A percentile compares a stretch with the other conserved stretches of the same genome.
Conservation (phyloP, 2,888 invertebrate species). For the Eulithis testata region DNA sequence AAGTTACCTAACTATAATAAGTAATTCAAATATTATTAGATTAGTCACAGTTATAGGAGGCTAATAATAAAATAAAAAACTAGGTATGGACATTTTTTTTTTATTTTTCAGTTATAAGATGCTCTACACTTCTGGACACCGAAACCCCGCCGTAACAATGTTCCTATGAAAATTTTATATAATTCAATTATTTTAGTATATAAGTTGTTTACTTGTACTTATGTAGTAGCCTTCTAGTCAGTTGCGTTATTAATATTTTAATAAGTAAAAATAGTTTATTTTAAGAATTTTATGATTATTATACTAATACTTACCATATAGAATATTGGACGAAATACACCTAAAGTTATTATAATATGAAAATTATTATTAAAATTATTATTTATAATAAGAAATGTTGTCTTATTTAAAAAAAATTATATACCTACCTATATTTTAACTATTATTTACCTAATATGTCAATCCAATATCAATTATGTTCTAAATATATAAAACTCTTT, state of each 20-base stretch:
- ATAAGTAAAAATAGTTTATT: background rate
- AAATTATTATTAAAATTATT: too few species aligned
- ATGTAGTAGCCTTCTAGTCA: background rate
- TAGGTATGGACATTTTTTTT: too few species aligned
- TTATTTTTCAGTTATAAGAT: background rate
- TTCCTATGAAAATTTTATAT: background rate
- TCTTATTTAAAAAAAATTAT: background rate
- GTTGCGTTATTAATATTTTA: background rate
- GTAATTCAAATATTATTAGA: too few species aligned
- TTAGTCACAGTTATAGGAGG: too few species aligned
- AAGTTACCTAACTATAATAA: too few species aligned
- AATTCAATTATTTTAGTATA: background rate
- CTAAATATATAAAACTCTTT: too few species aligned
- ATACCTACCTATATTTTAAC: conserved; percentile 9
- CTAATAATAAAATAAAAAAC: too few species aligned
- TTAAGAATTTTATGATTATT: background rate
- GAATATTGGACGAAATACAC: conserved; percentile 18
- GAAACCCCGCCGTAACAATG: background rate
- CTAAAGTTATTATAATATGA: too few species aligned
- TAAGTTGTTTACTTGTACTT: background rate
- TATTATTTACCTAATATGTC: background rate
- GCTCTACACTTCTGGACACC: background rate
- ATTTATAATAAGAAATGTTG: too few species aligned
- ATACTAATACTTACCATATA: background rate
- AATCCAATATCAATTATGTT: too few species aligned